Evolutionary conservation across 1,140 invertebrate genomes (phyloP), one percentile per base, ranked within the genome.

Genomic region (Lineus longissimus): DNA sequence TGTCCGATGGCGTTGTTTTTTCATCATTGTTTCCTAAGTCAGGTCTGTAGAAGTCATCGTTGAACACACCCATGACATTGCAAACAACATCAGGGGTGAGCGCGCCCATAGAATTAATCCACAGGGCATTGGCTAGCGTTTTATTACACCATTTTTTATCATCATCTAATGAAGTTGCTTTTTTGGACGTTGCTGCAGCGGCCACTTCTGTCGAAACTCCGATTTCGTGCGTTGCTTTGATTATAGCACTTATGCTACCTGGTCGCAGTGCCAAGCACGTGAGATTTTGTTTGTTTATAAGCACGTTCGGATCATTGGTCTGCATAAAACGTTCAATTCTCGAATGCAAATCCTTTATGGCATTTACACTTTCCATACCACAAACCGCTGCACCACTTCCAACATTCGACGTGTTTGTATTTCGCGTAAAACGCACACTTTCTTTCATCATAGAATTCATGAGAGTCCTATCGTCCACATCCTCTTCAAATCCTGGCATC

Each of bases 361-460:
- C 47, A 27, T 51, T 51, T n/a, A 51, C 47, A 51, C 47, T 51
- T 51, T 51, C 47, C 47, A 51, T 51, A 7, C 47, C 47, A n/a
- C 47, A 6, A 4, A 27, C 47, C 4, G 6, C 47, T 6, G 6
- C 4, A 4, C 47, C 47, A 51, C 47, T n/a, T 4, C 47, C n/a
- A n/a, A n/a, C 47, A 51, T n/a, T n/a, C 6, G 47, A 6, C 25
- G 47, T n/a, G 6, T 6, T n/a, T 9, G 6, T 51, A n/a, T 51
- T 51, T 51, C n/a, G 6, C 47, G 47, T 51, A 51, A 51, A 51
- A 4, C 47, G 6, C 4, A 51, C 47, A 51, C 47, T 51, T n/a
- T 51, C 47, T n/a, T 51, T 51, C 47, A 51, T 51, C 47, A 51
- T 51, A 7, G 47, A 51, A 51, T 51, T 51, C 47, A 51, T 51